Evolutionary conservation across 2,113 vertebrate species (phyloP).

Genomic region (Setophaga kirtlandii): DNA sequence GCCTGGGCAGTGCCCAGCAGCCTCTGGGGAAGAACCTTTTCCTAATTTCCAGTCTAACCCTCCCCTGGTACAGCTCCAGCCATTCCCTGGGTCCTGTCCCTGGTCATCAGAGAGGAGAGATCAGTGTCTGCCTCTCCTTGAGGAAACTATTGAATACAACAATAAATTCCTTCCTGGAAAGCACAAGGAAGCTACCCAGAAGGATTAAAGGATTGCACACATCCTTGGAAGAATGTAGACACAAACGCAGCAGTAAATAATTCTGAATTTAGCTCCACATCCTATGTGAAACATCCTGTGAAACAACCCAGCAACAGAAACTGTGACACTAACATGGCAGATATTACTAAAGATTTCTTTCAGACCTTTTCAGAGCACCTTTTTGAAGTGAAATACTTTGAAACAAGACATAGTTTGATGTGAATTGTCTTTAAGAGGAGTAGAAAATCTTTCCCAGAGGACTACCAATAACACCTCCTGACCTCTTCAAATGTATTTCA

Average conservation of each 20-base stretch:
- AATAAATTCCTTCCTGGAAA: not conserved
- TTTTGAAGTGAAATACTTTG: not conserved
- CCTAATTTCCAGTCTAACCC: rapidly evolving
- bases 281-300: not conserved
- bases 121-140: no score
- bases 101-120: not conserved
- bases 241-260: not conserved
- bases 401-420: not conserved
- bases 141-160: not conserved
- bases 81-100: rapidly evolving
- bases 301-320: not conserved
- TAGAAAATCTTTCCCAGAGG: not conserved
- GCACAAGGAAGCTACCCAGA: not conserved
- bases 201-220: not conserved
- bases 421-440: not conserved
- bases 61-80: not conserved
- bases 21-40: not conserved
- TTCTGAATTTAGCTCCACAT: not conserved
- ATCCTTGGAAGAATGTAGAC: not conserved
- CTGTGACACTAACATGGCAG: not conserved
- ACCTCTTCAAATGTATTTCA: not conserved
- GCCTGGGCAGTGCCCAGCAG: not conserved
- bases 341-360: not conserved
- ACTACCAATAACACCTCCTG: not conserved
- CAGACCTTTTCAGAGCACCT: not conserved